Conservation (phyloP, 1,140 invertebrate genomes). For the Neotoxoptera formosana region DNA sequence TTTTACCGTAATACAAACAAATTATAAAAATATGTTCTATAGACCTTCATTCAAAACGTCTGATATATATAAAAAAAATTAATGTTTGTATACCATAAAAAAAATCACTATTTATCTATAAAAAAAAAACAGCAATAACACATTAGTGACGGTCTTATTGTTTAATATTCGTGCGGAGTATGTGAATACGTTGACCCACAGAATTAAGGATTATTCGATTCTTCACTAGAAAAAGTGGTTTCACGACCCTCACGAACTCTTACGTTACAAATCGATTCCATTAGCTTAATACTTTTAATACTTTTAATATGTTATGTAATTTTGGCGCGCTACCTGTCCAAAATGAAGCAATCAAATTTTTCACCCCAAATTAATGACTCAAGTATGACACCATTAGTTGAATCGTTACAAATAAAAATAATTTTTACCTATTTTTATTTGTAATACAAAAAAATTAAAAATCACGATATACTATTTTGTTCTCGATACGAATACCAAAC, state of each 20-base stretch:
- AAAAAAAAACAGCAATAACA: conserved; percentile 34
- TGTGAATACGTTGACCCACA: conserved; percentile 26
- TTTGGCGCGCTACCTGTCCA: background rate
- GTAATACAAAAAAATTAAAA: background rate
- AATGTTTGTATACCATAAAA: background rate
- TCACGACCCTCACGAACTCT: conserved; percentile 40
- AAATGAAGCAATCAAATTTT: conserved; percentile 40
- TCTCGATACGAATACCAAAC: background rate
- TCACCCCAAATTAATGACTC: background rate
- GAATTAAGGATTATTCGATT: conserved; percentile 15
- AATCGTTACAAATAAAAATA: background rate
- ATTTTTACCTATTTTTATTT: background rate
- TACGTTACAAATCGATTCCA: conserved; percentile 29
- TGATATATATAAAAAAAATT: background rate
- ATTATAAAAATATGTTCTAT: background rate
- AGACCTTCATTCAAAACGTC: background rate
- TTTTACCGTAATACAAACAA: conserved; percentile 33
- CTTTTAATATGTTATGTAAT: conserved; percentile 4
- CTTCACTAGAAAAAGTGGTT: conserved; percentile 5
- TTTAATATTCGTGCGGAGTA: conserved; percentile 20
- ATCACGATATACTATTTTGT: background rate
- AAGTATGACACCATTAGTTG: background rate
- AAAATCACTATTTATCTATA: conserved; percentile 13
- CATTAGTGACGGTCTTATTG: conserved; percentile 45
- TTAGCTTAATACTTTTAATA: background rate